Base-by-base conservation (phyloP, 1,140 invertebrate genomes). In the Pseudomyrmex sp. region DNA sequence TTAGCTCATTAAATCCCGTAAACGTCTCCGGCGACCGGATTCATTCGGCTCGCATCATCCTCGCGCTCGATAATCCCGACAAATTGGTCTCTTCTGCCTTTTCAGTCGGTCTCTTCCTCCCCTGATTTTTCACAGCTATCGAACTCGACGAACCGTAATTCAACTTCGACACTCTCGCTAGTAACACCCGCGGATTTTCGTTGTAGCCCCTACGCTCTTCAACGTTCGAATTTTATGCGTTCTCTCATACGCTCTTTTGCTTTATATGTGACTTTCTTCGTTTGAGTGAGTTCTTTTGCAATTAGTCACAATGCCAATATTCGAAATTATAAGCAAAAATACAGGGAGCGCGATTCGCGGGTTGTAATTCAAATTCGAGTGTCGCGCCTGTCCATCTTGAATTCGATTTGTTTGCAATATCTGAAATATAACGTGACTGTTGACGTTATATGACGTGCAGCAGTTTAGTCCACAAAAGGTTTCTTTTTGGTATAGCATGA, bases 1-100 rank as follows among this genome's bases (percentile, higher is more conserved):
- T 90, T 90, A 90, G 89, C 87, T 90, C 88, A 90, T 90, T 90
- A 90, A 90, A 89, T 86, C 77, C 66, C 61, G 61, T 88, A 85
- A 90, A 90, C 85, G 83, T 84, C 61, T 73, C 63, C 72, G 80
- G 62, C 77, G 68, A 82, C 62, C 63, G 68, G 48, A 83, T 68
- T 68, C 63, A 35, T 26, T 66, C 18, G 69, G 75, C 61, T 65
- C 83, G 84, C 76, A 52, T 77, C 77, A 83, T 82, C 18, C 65
- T 70, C 54, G 65, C 77, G 65, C 70, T 75, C 56, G 70, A 87
- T 85, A 85, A 87, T 85, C 83, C 74, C 58, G 70, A 87, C 86
- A 90, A 90, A 90, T 90, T 90, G 89, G 84, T 90, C 83, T 58
- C 77, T 89, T 86, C 56, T 86, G 85, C 75, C 15, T 20, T 80